These are phyloP conservation scores for Lucilia sericata DNA, from an alignment of 1,140 invertebrate species.

Conservation along the genomic window DNA sequence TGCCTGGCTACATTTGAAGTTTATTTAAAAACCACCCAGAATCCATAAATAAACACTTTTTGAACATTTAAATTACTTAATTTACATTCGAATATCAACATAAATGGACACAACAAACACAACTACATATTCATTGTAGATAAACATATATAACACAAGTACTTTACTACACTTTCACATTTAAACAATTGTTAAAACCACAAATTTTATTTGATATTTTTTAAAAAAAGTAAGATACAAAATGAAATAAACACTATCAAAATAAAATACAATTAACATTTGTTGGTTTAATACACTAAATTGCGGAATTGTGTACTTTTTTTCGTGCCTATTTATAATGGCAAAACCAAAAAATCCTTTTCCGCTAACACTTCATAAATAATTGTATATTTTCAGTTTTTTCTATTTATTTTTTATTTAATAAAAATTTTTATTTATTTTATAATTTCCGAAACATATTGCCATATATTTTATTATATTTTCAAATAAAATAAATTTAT, in stretches of 20 bases:
- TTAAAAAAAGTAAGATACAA: neutral
- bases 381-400: neutral
- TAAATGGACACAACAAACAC: neutral
- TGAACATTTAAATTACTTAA: neutral
- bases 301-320: neutral
- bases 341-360: neutral
- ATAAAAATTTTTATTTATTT: too few species aligned
- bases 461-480: too few species aligned
- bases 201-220: neutral
- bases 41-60: constrained; percentile 17
- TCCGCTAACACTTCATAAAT: constrained; percentile 5
- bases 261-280: neutral
- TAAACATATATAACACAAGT: neutral
- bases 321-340: neutral
- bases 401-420: too few species aligned
- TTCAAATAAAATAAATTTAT: too few species aligned
- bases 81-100: neutral
- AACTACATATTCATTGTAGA: neutral
- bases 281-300: neutral
- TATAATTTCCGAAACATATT: too few species aligned
- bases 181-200: neutral
- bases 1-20: neutral
- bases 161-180: neutral
- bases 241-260: too few species aligned
- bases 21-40: neutral